Evolutionary conservation across 2,888 invertebrate species (phyloP).

Genomic region (Torymus tubicola): DNA sequence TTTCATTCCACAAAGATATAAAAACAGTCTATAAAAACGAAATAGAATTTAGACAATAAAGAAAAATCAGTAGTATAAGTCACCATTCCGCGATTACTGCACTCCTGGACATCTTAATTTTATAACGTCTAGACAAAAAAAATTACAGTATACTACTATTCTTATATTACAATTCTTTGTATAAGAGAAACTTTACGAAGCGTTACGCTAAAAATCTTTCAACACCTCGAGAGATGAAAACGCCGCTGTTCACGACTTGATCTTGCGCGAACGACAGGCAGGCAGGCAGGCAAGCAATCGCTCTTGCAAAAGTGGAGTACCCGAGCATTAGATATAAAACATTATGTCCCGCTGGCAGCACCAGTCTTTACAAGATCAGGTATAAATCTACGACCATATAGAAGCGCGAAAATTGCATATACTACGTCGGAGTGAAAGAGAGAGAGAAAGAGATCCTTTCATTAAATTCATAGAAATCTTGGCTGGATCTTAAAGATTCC

Average conservation of each 20-base stretch:
- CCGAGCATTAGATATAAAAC: constrained; percentile 26
- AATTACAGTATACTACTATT: too few relatives aligned
- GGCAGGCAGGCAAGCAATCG: neutral
- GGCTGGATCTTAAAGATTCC: constrained; percentile 34
- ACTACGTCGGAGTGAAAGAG: neutral
- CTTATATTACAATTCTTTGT: too few relatives aligned
- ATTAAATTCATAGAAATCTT: constrained; percentile 14
- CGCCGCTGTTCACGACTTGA: constrained; percentile 17
- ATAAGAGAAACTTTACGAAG: neutral
- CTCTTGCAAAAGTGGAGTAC: constrained; percentile 16
- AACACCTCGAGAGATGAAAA: constrained; percentile 10
- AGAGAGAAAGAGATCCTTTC: constrained; percentile 20
- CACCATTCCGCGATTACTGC: too few relatives aligned
- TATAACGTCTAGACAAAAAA: too few relatives aligned
- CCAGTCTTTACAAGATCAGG: constrained; percentile 29
- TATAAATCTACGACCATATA: constrained; percentile 26
- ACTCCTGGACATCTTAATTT: too few relatives aligned
- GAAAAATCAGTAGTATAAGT: too few relatives aligned
- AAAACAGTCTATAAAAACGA: too few relatives aligned
- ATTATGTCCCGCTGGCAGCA: neutral
- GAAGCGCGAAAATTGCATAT: neutral
- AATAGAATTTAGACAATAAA: too few relatives aligned
- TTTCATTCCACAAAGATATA: too few relatives aligned
- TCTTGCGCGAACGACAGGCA: constrained; percentile 1
- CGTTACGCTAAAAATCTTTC: constrained; percentile 6